Base-by-base conservation (phyloP, 2,888 invertebrate genomes). In the Timandra comae region DNA sequence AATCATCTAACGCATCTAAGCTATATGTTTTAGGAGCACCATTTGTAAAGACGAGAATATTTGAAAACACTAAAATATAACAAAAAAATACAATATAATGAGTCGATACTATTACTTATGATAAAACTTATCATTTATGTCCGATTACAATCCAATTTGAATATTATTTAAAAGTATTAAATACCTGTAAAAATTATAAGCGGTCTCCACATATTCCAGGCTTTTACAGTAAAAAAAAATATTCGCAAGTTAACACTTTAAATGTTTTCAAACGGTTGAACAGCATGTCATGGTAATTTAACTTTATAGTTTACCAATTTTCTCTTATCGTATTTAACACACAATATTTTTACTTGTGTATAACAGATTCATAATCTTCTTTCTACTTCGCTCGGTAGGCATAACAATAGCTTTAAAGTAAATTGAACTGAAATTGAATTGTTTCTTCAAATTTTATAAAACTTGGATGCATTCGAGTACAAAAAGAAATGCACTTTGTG, bases 241-340 rank as follows among this genome's bases (percentile, higher is more conserved):
- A 54, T 41, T 41, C 41, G 43, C 43, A 51, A 56, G 54, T 53
- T 52, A 51, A 60, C 45, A 44, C 49, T 49, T 45, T 30, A 40
- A 35, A 44, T 52, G 52, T 58, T 64, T 63, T 60, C 56, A 53
- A 45, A 49, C 32, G 41, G 38, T 29, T 54, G 53, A 55, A 55
- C 52, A 48, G 49, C 50, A 62, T 63, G 66, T 56, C 62, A 73
- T 66, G 73, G 65, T 61, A 64, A 74, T 77, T 72, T 61, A 64
- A 74, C 76, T 72, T 73, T 51, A 64, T 63, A 64, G 66, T 79
- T 76, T 70, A n/a, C n/a, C 59, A 78, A 16, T 70, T 80, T 74
- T 52, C 63, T 49, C 52, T 77, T 77, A 78, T 75, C 76, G 51
- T 37, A 40, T 51, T 54, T 36, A 16, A 23, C 23, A 21, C 20